phyloP scores from a whole-genome alignment of 2,113 vertebrate species.

The Scomber colias region DNA sequence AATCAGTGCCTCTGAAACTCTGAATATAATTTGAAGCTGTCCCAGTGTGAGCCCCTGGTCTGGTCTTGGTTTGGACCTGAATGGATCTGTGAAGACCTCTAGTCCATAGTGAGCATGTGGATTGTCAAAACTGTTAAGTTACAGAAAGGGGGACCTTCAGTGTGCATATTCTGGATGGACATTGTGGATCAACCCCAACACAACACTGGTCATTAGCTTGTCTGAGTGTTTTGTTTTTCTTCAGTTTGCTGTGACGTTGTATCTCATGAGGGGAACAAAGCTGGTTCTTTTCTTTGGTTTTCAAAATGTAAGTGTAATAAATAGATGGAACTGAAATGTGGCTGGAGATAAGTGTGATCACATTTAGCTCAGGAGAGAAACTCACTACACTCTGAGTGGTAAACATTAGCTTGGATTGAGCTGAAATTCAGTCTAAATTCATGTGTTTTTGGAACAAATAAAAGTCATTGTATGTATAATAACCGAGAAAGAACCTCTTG shows the following conservation, averaged over 20 bases:
- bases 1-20: no score
- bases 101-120: background rate
- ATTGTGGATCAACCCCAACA: conserved; percentile 8
- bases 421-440: conserved; percentile 15
- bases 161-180: background rate
- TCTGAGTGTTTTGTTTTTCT: conserved; percentile 12
- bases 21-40: no score
- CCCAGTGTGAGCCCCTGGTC: no score
- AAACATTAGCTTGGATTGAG: conserved; percentile 10
- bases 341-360: conserved; percentile 8
- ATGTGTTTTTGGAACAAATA: conserved; percentile 22
- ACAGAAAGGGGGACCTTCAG: conserved; percentile 6
- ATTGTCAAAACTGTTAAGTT: background rate
- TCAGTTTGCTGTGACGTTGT: conserved; percentile 47
- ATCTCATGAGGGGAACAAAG: conserved; percentile 20
- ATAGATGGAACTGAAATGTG: conserved; percentile 22
- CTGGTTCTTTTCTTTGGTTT: conserved; percentile 10
- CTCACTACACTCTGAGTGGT: background rate
- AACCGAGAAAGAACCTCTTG: background rate
- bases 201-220: conserved; percentile 3
- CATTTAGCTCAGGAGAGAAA: background rate
- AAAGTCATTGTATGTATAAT: conserved; percentile 19
- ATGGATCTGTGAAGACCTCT: background rate
- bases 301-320: conserved; percentile 50
- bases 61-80: no score